Conservation (phyloP, 2,113 vertebrate species). For the Alethe castanea region DNA sequence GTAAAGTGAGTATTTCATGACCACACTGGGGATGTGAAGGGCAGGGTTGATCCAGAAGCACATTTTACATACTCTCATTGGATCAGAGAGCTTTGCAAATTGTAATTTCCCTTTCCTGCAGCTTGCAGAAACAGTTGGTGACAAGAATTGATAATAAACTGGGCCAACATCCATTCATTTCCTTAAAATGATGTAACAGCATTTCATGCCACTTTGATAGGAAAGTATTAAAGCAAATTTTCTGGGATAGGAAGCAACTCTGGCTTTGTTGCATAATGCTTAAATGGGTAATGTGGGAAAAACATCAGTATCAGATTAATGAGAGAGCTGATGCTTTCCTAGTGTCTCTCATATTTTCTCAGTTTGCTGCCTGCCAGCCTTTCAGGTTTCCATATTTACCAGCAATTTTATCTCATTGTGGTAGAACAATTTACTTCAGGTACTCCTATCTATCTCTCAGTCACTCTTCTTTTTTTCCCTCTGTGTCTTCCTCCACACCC, state of each 20-base stretch:
- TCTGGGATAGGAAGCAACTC: not conserved
- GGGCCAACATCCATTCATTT: not conserved
- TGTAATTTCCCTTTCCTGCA: not conserved
- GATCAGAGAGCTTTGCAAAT: not conserved
- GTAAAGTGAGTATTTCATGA: not conserved
- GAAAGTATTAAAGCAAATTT: slow-evolving; percentile 36
- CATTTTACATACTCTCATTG: not conserved
- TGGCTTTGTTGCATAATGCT: not conserved
- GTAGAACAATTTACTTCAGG: not conserved
- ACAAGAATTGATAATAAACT: not conserved
- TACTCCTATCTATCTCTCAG: not conserved
- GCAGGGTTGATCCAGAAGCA: not conserved
- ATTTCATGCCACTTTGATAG: slow-evolving; percentile 3
- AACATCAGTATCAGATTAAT: not conserved
- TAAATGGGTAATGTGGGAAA: not conserved
- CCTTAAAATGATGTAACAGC: not conserved
- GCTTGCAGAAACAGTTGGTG: not conserved
- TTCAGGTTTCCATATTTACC: not conserved
- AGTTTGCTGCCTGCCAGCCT: not conserved
- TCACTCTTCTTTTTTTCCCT: not conserved
- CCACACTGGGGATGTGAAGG: not conserved
- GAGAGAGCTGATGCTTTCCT: not conserved
- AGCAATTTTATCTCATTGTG: not conserved
- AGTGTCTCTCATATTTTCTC: not conserved
- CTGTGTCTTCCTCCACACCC: not conserved